Percentiles rank a stretch among this genome's conserved stretches.
These are phyloP conservation scores for Plutella xylostella DNA, from an alignment of 2,888 invertebrate species.

Conservation along the genomic window DNA sequence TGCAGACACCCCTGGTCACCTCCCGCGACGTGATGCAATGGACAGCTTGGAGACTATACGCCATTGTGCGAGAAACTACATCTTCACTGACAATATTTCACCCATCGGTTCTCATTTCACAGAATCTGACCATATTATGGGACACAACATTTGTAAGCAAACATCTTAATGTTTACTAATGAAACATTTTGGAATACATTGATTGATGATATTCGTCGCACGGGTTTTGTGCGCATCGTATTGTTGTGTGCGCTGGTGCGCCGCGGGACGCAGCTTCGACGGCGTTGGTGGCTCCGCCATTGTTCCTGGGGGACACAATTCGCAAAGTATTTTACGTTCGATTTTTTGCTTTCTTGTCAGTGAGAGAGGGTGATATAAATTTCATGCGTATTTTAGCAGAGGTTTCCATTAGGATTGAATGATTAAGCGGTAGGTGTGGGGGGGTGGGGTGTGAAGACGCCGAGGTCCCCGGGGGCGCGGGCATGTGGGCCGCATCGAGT, in stretches of 20 bases:
- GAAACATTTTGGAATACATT: constrained; percentile 65
- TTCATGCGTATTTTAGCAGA: constrained; percentile 54
- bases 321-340: constrained; percentile 48
- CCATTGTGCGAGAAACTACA: constrained; percentile 35
- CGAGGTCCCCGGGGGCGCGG: constrained; percentile 34
- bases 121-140: constrained; percentile 48
- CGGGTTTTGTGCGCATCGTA: constrained; percentile 53
- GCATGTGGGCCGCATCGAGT: constrained; percentile 36
- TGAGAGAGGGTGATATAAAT: constrained; percentile 54
- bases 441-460: constrained; percentile 17
- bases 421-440: constrained; percentile 47
- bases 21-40: neutral
- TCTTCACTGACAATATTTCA: constrained; percentile 48
- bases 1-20: neutral
- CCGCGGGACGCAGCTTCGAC: constrained; percentile 49
- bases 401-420: constrained; percentile 60
- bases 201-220: constrained; percentile 59
- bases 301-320: constrained; percentile 47
- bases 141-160: constrained; percentile 62
- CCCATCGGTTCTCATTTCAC: constrained; percentile 49
- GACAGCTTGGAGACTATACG: neutral
- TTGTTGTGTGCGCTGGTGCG: constrained; percentile 62
- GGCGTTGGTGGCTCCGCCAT: constrained; percentile 62
- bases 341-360: constrained; percentile 36
- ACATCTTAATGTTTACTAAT: constrained; percentile 71